Evolutionary conservation across 2,113 vertebrate species (phyloP).

Genomic region (Sander vitreus): DNA sequence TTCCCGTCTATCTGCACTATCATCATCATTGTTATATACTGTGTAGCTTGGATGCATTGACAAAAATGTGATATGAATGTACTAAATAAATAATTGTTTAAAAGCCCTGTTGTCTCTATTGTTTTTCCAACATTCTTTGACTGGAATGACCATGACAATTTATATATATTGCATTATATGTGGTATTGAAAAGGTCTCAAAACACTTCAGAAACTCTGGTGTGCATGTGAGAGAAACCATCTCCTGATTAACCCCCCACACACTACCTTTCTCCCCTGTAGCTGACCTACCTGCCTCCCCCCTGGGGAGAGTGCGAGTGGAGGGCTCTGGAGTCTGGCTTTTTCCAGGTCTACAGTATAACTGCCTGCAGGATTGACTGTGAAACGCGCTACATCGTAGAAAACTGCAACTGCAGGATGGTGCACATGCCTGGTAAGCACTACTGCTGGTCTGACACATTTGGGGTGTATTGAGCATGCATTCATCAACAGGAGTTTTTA

Average conservation of each 20-base stretch:
- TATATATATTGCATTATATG: background rate
- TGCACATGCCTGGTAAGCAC: slow-evolving; percentile 95
- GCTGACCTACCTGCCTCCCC: slow-evolving; percentile 97
- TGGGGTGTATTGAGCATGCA: background rate
- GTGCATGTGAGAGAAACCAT: background rate
- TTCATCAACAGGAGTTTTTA: slow-evolving; percentile 28
- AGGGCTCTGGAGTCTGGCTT: slow-evolving; percentile 93
- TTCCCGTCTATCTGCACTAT: no score
- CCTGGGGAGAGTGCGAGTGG: slow-evolving; percentile 96
- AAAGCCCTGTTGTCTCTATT: background rate
- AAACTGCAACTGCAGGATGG: slow-evolving; percentile 99
- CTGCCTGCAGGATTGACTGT: slow-evolving; percentile 97
- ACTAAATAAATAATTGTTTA: background rate
- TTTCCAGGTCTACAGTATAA: slow-evolving; percentile 96
- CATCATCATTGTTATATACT: background rate
- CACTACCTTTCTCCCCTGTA: slow-evolving; percentile 73
- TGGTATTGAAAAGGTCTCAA: background rate
- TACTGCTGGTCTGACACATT: background rate
- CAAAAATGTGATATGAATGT: background rate
- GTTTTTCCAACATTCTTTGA: background rate
- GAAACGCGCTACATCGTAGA: slow-evolving; percentile 99
- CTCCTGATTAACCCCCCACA: background rate
- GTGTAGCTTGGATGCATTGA: background rate
- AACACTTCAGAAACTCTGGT: background rate
- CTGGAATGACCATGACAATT: background rate